Evolutionary conservation across 2,888 invertebrate genomes (phyloP).

Genomic region (Clistopyga incitator): DNA sequence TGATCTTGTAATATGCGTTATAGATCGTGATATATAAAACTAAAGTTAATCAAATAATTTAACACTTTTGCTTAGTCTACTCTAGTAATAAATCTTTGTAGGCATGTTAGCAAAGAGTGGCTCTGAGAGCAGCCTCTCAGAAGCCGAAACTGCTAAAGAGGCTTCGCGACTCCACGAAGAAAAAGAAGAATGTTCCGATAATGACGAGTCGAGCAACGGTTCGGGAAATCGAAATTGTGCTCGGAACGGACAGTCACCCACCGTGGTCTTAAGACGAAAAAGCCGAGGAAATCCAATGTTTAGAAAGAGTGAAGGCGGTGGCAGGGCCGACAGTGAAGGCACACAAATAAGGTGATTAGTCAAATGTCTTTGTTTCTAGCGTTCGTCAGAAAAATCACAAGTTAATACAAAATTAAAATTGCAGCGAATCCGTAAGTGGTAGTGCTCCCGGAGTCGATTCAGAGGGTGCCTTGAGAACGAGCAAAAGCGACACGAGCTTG

Average conservation of each 20-base stretch:
- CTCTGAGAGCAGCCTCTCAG: slow-evolving; percentile 95
- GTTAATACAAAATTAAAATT: slow-evolving; percentile 3
- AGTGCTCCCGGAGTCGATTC: slow-evolving; percentile 73
- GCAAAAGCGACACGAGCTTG: slow-evolving; percentile 96
- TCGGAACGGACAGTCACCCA: slow-evolving; percentile 80
- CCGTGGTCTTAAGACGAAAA: slow-evolving; percentile 87
- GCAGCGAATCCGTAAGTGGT: slow-evolving; percentile 75
- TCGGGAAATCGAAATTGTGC: slow-evolving; percentile 79
- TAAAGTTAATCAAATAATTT: no score
- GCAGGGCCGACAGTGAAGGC: slow-evolving; percentile 82
- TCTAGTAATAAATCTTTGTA: no score
- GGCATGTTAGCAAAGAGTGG: slow-evolving; percentile 91
- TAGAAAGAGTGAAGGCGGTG: slow-evolving; percentile 88
- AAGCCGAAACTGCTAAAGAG: slow-evolving; percentile 90
- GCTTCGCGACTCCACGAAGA: slow-evolving; percentile 90
- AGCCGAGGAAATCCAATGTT: slow-evolving; percentile 89
- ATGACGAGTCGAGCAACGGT: slow-evolving; percentile 85
- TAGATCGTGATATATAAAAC: no score
- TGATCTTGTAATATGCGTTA: no score
- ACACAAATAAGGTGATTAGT: slow-evolving; percentile 78
- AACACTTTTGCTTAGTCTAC: no score
- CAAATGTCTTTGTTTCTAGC: neutral
- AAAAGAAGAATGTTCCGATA: slow-evolving; percentile 90
- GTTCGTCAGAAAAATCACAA: neutral
- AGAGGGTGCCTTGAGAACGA: slow-evolving; percentile 89